A percentile compares a stretch with the other conserved stretches of the same genome.
Conservation (phyloP, 2,888 invertebrate species). For the Heteromurus nitidus region DNA sequence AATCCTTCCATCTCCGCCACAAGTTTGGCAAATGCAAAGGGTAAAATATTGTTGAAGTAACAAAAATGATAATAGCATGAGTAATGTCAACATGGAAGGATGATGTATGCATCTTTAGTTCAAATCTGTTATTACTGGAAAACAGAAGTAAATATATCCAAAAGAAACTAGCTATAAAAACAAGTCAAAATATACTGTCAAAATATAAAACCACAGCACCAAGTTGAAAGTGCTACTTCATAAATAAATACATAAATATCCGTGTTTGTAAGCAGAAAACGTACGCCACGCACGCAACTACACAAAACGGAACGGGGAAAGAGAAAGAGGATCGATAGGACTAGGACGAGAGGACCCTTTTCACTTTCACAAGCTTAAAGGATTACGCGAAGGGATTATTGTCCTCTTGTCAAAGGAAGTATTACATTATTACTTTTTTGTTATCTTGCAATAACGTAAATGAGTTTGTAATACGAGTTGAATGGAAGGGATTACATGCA, state of each 20-base stretch:
- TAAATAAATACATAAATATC: slow-evolving; percentile 32
- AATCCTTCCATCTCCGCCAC: too few species aligned
- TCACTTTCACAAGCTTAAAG: slow-evolving; percentile 58
- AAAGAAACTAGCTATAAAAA: too few species aligned
- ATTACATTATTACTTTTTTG: slow-evolving; percentile 56
- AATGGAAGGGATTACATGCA: background rate
- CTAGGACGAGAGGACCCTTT: slow-evolving; percentile 31
- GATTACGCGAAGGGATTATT: slow-evolving; percentile 52
- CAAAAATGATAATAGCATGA: too few species aligned
- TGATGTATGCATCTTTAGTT: too few species aligned
- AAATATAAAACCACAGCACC: slow-evolving; percentile 36
- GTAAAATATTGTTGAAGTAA: too few species aligned
- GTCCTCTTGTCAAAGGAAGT: slow-evolving; percentile 43
- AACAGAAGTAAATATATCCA: too few species aligned
- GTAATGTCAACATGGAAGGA: too few species aligned
- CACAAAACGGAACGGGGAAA: too few species aligned
- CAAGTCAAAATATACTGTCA: background rate
- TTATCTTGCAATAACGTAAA: slow-evolving; percentile 50
- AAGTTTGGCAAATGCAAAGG: too few species aligned
- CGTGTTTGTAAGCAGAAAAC: slow-evolving; percentile 21
- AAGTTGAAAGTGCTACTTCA: background rate
- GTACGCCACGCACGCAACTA: slow-evolving; percentile 56
- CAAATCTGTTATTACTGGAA: too few species aligned
- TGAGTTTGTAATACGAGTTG: slow-evolving; percentile 60
- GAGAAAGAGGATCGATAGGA: background rate